phyloP scores from a whole-genome alignment of 1,140 invertebrate species.

The Limonius californicus region DNA sequence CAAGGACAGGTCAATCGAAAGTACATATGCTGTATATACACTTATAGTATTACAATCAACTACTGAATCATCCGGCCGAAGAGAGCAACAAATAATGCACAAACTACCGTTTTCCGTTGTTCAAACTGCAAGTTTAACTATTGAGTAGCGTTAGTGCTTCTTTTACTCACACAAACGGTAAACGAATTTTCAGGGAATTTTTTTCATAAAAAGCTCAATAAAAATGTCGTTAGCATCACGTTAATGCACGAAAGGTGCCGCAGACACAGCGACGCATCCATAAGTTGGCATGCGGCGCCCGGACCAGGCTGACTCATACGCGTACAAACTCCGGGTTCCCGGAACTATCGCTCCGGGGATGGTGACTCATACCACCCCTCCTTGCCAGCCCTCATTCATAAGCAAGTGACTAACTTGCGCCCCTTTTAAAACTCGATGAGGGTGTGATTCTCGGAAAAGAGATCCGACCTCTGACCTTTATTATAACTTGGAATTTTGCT shows the following conservation, averaged over 20 bases:
- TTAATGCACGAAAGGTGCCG: background rate
- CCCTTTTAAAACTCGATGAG: background rate
- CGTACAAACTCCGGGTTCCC: constrained; percentile 3
- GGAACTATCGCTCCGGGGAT: background rate
- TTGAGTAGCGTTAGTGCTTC: no score
- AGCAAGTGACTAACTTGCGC: background rate
- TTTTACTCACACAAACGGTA: no score
- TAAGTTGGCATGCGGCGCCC: constrained; percentile 5
- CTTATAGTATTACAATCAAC: no score
- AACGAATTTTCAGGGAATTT: no score
- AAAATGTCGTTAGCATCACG: background rate
- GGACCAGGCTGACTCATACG: background rate
- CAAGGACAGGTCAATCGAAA: no score
- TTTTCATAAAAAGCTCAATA: no score
- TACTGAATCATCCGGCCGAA: no score
- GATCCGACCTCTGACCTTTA: constrained; percentile 1
- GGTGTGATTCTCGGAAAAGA: background rate
- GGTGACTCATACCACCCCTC: background rate
- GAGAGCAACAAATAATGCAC: no score
- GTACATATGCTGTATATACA: no score
- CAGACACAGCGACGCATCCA: background rate
- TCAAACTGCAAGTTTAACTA: no score
- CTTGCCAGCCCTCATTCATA: background rate
- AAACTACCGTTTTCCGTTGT: no score
- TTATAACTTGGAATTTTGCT: no score